These are phyloP conservation scores for Falco punctatus DNA, from an alignment of 2,113 vertebrate species.

Conservation along the genomic window DNA sequence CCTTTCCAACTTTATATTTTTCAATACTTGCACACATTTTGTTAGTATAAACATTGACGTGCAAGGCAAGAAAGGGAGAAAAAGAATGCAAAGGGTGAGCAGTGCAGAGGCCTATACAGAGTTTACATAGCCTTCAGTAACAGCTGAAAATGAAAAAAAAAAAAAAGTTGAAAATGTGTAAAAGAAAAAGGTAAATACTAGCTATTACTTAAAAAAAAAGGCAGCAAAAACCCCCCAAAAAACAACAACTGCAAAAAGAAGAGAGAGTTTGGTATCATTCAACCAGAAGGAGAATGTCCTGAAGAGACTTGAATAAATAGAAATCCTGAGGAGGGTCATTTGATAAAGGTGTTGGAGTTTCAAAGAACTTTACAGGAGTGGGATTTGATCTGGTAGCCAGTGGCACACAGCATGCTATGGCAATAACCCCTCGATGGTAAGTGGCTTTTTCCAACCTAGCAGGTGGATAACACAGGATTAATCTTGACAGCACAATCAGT, in stretches of 20 bases:
- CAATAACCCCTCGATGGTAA: neutral
- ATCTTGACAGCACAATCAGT: neutral
- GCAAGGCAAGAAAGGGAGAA: neutral
- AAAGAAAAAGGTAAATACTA: neutral
- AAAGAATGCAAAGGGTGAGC: neutral
- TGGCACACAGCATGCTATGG: neutral
- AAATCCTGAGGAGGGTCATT: neutral
- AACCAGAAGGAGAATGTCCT: neutral
- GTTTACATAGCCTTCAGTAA: neutral
- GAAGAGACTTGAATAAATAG: neutral
- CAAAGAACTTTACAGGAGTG: neutral
- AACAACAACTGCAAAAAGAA: neutral
- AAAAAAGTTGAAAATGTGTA: neutral
- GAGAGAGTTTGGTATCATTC: neutral
- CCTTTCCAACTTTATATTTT: neutral
- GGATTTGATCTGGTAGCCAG: neutral
- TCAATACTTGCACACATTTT: neutral
- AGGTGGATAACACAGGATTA: neutral
- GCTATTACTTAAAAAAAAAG: neutral
- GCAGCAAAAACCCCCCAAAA: rapidly evolving
- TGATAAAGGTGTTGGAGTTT: neutral
- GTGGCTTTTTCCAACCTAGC: neutral
- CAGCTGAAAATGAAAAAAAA: neutral
- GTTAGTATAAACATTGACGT: neutral
- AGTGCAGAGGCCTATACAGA: neutral